A percentile compares a stretch with the other conserved stretches of the same genome.
phyloP scores from a whole-genome alignment of 1,140 invertebrate genomes.

The Solenopsis fugax region DNA sequence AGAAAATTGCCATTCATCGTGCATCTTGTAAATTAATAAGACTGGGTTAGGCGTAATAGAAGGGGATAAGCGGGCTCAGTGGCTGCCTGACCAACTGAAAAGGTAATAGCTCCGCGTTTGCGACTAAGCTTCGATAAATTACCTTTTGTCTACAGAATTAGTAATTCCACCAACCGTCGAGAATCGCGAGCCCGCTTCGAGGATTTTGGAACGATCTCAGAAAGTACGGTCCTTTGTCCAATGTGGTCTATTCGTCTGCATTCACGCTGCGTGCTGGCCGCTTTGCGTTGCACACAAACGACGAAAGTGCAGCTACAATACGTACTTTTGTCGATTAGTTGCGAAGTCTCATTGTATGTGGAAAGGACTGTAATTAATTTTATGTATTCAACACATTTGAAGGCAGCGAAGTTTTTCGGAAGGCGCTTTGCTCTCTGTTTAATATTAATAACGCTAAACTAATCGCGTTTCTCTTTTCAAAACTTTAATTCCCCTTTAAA shows the following conservation, averaged over 20 bases:
- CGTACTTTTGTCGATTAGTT: slow-evolving; percentile 46
- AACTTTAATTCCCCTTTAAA: background rate
- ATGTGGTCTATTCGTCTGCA: slow-evolving; percentile 53
- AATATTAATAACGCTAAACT: background rate
- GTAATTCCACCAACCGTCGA: slow-evolving; percentile 60
- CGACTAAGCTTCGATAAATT: slow-evolving; percentile 69
- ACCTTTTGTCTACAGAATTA: slow-evolving; percentile 72
- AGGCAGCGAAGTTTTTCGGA: background rate
- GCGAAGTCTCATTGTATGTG: background rate
- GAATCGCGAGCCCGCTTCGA: slow-evolving; percentile 31
- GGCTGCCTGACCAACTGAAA: slow-evolving; percentile 43
- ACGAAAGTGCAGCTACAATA: slow-evolving; percentile 22
- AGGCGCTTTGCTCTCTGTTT: background rate
- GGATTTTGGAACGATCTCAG: slow-evolving; percentile 51
- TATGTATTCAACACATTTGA: slow-evolving; percentile 29
- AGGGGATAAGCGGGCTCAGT: slow-evolving; percentile 46
- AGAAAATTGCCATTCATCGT: slow-evolving; percentile 30
- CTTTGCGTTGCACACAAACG: slow-evolving; percentile 29
- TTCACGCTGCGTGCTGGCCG: slow-evolving; percentile 47
- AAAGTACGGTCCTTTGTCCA: slow-evolving; percentile 63
- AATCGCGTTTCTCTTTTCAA: background rate
- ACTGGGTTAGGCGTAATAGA: slow-evolving; percentile 26
- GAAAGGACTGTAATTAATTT: slow-evolving; percentile 25
- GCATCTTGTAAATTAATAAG: slow-evolving; percentile 59
- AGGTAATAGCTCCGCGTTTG: slow-evolving; percentile 27